phyloP scores from a whole-genome alignment of 2,113 vertebrate genomes.

The Sinosuthora webbiana region DNA sequence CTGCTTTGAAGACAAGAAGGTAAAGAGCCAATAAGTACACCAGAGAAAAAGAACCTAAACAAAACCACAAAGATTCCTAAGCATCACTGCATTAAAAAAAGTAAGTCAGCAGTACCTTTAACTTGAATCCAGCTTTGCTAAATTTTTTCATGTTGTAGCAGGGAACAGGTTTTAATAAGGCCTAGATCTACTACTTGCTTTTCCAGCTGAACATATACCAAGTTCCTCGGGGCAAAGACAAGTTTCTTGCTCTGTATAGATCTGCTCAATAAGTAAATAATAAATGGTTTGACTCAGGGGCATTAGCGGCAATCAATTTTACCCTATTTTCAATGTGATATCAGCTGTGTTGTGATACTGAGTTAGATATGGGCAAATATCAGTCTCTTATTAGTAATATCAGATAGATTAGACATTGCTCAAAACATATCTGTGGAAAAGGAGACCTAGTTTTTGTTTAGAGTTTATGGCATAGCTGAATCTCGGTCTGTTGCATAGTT shows the following conservation, averaged over 20 bases:
- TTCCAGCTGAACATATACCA: neutral
- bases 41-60: neutral
- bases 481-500: neutral
- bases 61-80: neutral
- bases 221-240: neutral
- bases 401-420: neutral
- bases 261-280: constrained; percentile 36
- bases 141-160: constrained; percentile 9
- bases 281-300: neutral
- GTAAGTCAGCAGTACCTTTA: neutral
- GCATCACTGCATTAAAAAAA: neutral
- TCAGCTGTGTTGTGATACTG: neutral
- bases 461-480: neutral
- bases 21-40: neutral
- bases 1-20: neutral
- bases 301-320: neutral
- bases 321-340: neutral
- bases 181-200: neutral
- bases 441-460: neutral
- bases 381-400: neutral
- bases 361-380: neutral
- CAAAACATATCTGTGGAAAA: neutral
- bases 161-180: constrained; percentile 5
- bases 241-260: neutral
- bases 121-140: neutral